A percentile compares a stretch with the other conserved stretches of the same genome.
Evolutionary conservation across 2,797 vertebrate genomes (phyloP).

Genomic region (Rallus crepitans): DNA sequence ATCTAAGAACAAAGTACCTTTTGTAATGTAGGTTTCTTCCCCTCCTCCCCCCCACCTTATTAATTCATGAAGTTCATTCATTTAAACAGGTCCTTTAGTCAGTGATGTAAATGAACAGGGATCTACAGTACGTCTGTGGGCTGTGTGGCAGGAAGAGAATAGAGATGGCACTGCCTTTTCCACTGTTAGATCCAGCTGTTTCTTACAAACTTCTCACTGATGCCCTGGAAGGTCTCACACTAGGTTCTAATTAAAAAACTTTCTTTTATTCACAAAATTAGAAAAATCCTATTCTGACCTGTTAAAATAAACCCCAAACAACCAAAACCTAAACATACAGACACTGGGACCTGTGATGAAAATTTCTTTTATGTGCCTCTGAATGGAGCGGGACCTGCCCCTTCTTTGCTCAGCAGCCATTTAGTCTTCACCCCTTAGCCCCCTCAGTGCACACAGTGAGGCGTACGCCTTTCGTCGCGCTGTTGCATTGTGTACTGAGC

Average conservation of each 20-base stretch:
- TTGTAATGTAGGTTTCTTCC: constrained; percentile 41
- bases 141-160: constrained; percentile 15
- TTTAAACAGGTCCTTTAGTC: constrained; percentile 58
- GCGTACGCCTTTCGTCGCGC: accelerated
- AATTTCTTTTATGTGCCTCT: neutral
- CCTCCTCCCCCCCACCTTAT: neutral
- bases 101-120: constrained; percentile 49
- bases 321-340: neutral
- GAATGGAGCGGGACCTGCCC: neutral
- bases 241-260: neutral
- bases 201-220: neutral
- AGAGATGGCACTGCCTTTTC: constrained; percentile 54
- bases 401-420: neutral
- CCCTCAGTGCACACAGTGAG: neutral
- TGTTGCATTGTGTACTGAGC: neutral
- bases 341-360: neutral
- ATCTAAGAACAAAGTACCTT: constrained; percentile 60
- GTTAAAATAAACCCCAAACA: neutral
- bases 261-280: neutral
- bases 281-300: neutral
- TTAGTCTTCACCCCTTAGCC: neutral
- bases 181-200: constrained; percentile 27
- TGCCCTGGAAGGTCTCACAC: neutral
- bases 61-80: constrained; percentile 67
- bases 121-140: neutral